Conservation (phyloP, 2,113 vertebrate genomes). For the Nesoenas mayeri region DNA sequence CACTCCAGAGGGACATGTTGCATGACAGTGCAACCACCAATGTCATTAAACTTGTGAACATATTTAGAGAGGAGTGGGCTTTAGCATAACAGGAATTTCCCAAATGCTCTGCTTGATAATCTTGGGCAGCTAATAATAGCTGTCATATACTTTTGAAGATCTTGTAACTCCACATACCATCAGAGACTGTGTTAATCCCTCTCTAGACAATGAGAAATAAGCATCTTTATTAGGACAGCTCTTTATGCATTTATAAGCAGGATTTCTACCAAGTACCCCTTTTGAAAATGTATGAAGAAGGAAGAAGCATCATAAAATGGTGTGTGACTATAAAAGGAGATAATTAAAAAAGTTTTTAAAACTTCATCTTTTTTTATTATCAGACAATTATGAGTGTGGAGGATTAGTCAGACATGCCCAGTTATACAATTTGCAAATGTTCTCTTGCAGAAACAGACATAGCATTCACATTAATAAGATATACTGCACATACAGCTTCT, state of each 20-base stretch:
- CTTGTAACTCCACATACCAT: neutral
- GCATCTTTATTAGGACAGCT: neutral
- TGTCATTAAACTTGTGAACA: neutral
- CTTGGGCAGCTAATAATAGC: neutral
- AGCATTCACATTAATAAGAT: neutral
- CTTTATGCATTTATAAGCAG: neutral
- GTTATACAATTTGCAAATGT: conserved; percentile 39
- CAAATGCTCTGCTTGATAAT: neutral
- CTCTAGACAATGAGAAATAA: neutral
- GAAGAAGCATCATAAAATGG: neutral
- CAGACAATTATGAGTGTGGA: conserved; percentile 26
- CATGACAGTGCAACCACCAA: fast-evolving
- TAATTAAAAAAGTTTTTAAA: conserved; percentile 16
- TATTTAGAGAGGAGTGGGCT: neutral
- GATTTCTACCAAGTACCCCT: neutral
- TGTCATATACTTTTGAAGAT: neutral
- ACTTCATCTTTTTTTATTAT: conserved; percentile 40
- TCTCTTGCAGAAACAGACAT: neutral
- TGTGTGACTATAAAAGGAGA: neutral
- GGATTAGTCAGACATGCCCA: conserved; percentile 19
- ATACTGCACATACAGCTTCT: neutral
- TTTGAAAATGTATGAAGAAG: conserved; percentile 3
- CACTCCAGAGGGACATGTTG: neutral
- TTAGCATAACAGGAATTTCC: neutral
- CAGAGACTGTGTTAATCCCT: neutral